Conservation (phyloP, 1,140 invertebrate genomes). For the Zaprionus capensis region DNA sequence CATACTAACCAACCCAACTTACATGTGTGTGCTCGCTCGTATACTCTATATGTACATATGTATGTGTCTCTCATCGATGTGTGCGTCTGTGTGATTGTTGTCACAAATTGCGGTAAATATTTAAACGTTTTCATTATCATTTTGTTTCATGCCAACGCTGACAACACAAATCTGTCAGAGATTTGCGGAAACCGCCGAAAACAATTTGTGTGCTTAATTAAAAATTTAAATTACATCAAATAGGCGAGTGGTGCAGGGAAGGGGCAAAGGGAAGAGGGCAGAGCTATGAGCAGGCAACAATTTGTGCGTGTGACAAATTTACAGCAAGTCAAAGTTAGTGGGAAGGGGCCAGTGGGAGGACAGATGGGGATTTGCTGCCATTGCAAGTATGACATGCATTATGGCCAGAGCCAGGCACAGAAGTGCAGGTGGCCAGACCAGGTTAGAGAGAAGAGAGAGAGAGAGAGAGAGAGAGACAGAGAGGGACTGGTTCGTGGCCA, state of each 20-base stretch:
- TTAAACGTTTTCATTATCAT: constrained; percentile 81
- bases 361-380: constrained; percentile 39
- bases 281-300: constrained; percentile 31
- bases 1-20: constrained; percentile 38
- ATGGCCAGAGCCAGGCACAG: constrained; percentile 38
- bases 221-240: constrained; percentile 82
- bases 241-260: constrained; percentile 13
- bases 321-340: constrained; percentile 27
- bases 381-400: constrained; percentile 75
- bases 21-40: constrained; percentile 10
- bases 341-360: not conserved
- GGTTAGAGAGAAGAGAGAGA: not conserved
- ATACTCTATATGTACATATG: constrained; percentile 12
- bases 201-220: constrained; percentile 82
- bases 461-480: not conserved
- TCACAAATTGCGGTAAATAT: constrained; percentile 78
- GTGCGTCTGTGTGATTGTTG: constrained; percentile 45
- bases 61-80: constrained; percentile 30
- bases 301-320: constrained; percentile 77
- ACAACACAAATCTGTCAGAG: constrained; percentile 72
- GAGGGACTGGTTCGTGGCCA: constrained; percentile 44
- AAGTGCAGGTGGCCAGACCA: not conserved
- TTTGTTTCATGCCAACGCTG: constrained; percentile 56
- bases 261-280: not conserved
- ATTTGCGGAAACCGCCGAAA: constrained; percentile 74